These are phyloP conservation scores for Antrozous pallidus DNA, from an alignment of 2,797 vertebrate species.

Conservation along the genomic window DNA sequence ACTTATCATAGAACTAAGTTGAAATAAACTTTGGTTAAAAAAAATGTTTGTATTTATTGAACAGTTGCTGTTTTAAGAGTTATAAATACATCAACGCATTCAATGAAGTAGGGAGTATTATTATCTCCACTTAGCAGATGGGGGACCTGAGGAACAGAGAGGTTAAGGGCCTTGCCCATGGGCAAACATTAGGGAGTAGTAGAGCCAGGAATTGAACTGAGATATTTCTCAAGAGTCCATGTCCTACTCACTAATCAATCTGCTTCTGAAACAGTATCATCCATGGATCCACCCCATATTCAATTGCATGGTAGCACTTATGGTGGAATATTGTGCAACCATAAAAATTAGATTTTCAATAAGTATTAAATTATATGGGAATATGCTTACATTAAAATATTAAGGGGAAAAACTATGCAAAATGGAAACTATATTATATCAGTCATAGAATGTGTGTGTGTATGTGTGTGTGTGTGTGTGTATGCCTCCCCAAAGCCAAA, in stretches of 20 bases:
- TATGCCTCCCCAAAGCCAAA: background rate
- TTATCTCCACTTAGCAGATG: background rate
- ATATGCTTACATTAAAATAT: background rate
- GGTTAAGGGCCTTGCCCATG: background rate
- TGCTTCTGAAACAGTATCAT: background rate
- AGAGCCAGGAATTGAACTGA: background rate
- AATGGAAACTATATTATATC: background rate
- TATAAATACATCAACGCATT: background rate
- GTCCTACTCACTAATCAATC: background rate
- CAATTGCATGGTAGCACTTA: background rate
- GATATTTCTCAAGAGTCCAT: background rate
- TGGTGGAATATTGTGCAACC: background rate
- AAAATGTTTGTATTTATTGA: background rate
- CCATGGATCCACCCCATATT: background rate
- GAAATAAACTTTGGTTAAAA: background rate
- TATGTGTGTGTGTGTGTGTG: background rate
- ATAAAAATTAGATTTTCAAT: background rate
- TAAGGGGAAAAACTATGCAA: background rate
- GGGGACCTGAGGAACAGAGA: background rate
- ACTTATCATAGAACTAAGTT: background rate
- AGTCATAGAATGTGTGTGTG: background rate
- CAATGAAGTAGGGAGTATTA: background rate
- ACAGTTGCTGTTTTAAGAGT: background rate
- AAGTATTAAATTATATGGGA: background rate
- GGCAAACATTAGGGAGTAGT: background rate